Percentiles rank a stretch among this genome's conserved stretches.
These are phyloP conservation scores for Rhodophaea formosa DNA, from an alignment of 2,888 invertebrate genomes.

Conservation along the genomic window DNA sequence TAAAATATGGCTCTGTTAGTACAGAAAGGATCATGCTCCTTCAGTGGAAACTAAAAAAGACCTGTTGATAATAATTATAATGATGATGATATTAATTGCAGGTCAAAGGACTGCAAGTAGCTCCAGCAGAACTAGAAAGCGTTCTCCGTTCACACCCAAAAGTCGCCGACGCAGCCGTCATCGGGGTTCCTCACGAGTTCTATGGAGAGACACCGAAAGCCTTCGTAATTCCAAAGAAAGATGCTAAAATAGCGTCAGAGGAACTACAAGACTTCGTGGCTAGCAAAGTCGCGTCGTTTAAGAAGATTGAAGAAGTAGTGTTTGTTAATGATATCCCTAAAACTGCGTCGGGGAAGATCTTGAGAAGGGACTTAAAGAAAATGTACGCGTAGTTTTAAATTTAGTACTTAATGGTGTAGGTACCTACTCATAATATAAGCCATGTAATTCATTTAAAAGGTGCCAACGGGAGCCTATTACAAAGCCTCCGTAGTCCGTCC, in stretches of 20 bases:
- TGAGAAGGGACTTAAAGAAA: conserved; percentile 83
- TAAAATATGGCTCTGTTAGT: too few species aligned
- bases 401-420: too few species aligned
- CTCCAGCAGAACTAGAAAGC: conserved; percentile 94
- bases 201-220: conserved; percentile 91
- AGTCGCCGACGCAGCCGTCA: conserved; percentile 91
- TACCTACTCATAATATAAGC: too few species aligned
- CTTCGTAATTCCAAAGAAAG: conserved; percentile 83
- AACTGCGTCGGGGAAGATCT: conserved; percentile 89
- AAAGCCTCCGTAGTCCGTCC: too few species aligned
- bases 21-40: too few species aligned
- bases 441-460: too few species aligned
- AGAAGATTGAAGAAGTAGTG: conserved; percentile 85
- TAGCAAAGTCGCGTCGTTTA: conserved; percentile 88
- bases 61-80: too few species aligned
- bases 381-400: conserved; percentile 57
- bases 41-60: too few species aligned
- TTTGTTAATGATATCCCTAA: conserved; percentile 88
- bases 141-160: conserved; percentile 87
- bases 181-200: conserved; percentile 87
- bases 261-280: conserved; percentile 81
- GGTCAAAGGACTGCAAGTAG: conserved; percentile 89
- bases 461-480: too few species aligned
- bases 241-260: conserved; percentile 64
- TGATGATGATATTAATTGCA: conserved; percentile 28